phyloP scores from a whole-genome alignment of 2,888 invertebrate genomes.

The Tanypteryx hageni region DNA sequence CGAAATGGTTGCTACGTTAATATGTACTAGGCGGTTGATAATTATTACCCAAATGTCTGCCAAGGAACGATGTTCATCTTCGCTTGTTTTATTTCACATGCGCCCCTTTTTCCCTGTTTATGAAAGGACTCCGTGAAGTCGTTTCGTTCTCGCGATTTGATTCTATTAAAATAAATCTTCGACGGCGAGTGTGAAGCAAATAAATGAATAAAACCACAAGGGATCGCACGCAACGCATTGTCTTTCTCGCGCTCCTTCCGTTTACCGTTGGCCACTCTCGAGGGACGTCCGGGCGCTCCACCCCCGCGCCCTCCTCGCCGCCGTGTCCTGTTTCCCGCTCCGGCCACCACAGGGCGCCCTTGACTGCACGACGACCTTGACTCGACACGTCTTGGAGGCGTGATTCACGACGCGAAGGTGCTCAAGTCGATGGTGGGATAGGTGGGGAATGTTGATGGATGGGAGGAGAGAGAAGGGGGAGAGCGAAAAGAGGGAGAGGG shows the following conservation, averaged over 20 bases:
- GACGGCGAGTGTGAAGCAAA: background rate
- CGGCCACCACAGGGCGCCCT: slow-evolving; percentile 32
- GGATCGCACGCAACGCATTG: background rate
- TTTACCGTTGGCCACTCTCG: slow-evolving; percentile 12
- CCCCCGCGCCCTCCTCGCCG: background rate
- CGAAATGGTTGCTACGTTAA: too few species aligned
- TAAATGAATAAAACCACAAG: background rate
- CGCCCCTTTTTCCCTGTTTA: background rate
- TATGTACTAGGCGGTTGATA: too few species aligned
- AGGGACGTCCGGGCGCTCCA: background rate
- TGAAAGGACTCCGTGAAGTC: background rate
- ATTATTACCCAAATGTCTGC: too few species aligned
- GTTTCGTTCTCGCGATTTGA: background rate
- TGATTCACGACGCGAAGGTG: background rate
- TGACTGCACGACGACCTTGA: slow-evolving; percentile 24
- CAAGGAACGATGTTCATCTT: too few species aligned
- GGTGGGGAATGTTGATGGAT: background rate
- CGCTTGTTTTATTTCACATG: background rate
- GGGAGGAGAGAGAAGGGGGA: too few species aligned
- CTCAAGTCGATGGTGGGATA: background rate
- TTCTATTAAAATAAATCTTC: background rate
- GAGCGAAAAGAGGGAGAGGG: background rate
- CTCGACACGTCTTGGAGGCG: background rate
- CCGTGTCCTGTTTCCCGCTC: background rate
- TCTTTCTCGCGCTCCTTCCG: background rate